Evolutionary conservation across 2,888 invertebrate genomes (phyloP), one percentile per base, ranked within the genome.

Genomic region (Pheosia gnoma): DNA sequence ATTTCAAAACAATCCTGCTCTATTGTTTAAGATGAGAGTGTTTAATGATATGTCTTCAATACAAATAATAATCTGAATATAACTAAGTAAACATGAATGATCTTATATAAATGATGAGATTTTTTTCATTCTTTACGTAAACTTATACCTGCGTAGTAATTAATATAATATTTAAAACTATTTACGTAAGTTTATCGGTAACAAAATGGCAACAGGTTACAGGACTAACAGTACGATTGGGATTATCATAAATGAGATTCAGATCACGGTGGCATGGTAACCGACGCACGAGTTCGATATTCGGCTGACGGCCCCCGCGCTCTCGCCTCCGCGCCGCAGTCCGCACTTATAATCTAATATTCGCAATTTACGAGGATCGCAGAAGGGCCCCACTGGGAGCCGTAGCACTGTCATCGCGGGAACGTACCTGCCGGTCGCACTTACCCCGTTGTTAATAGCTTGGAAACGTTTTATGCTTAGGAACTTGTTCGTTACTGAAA

Each of bases 281-380:
- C 79, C 82, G 82, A 82, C 80, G 87, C 87, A 84, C 86, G 88
- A 87, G 90, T 87, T 90, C 87, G 89, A 89, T 87, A 87, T 88
- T 89, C 86, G 82, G 82, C 80, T 89, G 90, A 91, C 90, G 88
- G 90, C 85, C 86, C 90, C 90, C 74, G 69, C 67, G 74, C 78
- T 75, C 73, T 72, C 80, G 83, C 89, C 90, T 87, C 91, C 88
- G 85, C 80, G 83, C 89, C 90, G 87, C 91, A 88, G 85, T 85
- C 87, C 88, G 89, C 88, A 91, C 91, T 93, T 92, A 92, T 93
- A 91, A 93, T 93, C 91, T 93, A 93, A 93, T 93, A 93, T 92
- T 91, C 90, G 90, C 91, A 93, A 93, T 93, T 92, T 91, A 92
- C 90, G 91, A 88, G 91, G 90, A 90, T 91, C 91, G 87, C 87